Evolutionary conservation across 2,888 invertebrate species (phyloP).

Genomic region (Idaea biselata): DNA sequence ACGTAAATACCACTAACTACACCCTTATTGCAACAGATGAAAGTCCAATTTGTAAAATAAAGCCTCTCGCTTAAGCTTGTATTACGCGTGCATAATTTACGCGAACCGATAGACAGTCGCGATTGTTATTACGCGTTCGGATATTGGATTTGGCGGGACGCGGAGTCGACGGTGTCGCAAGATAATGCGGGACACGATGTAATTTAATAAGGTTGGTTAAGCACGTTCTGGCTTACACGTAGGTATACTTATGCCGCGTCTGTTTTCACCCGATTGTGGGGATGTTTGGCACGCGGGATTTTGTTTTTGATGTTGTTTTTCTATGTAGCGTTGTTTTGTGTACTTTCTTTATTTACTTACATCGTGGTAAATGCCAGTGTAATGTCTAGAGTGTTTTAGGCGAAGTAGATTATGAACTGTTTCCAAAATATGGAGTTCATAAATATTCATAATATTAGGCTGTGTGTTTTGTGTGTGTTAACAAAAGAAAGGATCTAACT

Average conservation of each 20-base stretch:
- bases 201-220: constrained; percentile 38
- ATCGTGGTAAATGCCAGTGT: background rate
- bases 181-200: constrained; percentile 47
- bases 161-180: constrained; percentile 52
- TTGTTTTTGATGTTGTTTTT: background rate
- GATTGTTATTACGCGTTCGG: constrained; percentile 78
- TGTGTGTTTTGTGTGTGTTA: too few relatives aligned
- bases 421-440: too few relatives aligned
- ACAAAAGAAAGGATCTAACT: too few relatives aligned
- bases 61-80: constrained; percentile 28
- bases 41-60: background rate
- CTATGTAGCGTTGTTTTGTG: background rate
- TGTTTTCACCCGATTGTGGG: constrained; percentile 1
- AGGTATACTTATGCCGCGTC: background rate
- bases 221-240: constrained; percentile 22
- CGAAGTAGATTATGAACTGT: too few relatives aligned
- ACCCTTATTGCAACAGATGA: constrained; percentile 21
- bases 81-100: constrained; percentile 74
- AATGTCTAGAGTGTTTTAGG: background rate
- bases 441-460: too few relatives aligned
- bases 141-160: constrained; percentile 74
- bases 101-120: constrained; percentile 76
- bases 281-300: constrained; percentile 11
- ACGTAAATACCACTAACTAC: constrained; percentile 19
- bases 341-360: too few relatives aligned